Evolutionary conservation across 2,888 invertebrate genomes (phyloP), one percentile per base, ranked within the genome.

Genomic region (Dendrolimus houi): DNA sequence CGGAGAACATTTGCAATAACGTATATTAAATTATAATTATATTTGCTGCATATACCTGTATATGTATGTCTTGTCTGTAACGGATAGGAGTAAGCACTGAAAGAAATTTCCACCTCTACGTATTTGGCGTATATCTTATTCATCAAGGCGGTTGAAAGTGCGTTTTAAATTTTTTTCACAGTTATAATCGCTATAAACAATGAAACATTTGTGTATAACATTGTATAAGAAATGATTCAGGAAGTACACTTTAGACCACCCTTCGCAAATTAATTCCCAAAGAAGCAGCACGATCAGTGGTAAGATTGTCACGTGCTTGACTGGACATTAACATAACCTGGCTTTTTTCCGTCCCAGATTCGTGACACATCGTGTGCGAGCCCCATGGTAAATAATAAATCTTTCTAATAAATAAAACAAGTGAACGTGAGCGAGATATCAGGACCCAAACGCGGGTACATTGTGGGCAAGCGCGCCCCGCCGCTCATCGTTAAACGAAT

Each of bases 321-420:
- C 70, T 65, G 71, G 70, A 72, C 83, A 89, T 89, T 89, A 87
- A 78, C 87, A 87, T 88, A 85, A 78, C 80, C 84, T 75, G 68
- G 79, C 87, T 88, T 87, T 85, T 87, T 81, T 75, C 73, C 72
- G 70, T 83, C 72, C 80, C 81, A 82, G 75, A 81, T 85, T 89
- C 89, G 90, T 88, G 88, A 90, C 85, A 82, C 88, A 75, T 79
- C 87, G 89, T 89, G 90, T 88, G 89, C 79, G 89, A 79, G 87
- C 87, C 74, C 72, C 75, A 80, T 74, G 83, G 88, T 87, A 87
- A 89, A 88, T 88, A 89, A 89, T 88, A 89, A 89, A 89, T 89
- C 85, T 86, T 86, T 87, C 88, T 88, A 90, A 89, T 90, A 89
- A 89, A 88, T 89, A 88, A 87, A 89, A 87, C 86, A 88, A 84